Evolutionary conservation across 2,113 vertebrate species (phyloP), one percentile per base, ranked within the genome.

Genomic region (Dipodomys spectabilis): DNA sequence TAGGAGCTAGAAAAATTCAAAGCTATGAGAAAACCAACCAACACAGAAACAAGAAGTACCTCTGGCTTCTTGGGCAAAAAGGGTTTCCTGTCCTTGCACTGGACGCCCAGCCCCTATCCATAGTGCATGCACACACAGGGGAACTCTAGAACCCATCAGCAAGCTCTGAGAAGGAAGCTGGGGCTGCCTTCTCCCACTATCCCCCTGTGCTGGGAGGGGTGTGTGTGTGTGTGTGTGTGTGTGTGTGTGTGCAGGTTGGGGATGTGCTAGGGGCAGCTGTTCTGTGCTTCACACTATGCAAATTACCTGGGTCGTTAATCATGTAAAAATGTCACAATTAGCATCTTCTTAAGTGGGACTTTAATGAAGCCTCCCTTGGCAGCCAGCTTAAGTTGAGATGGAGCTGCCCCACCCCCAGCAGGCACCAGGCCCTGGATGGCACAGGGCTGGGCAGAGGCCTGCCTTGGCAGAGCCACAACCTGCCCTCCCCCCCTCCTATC

Each of bases 271-370:
- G 93, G 96, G 94, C 95, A 96, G 96, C 97, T 97, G 97, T 94
- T 97, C 96, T 94, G 95, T 12, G 96, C 95, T 96, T 95, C 96
- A 97, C 62, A 87, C 96, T 97, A 98, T 98, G 98, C 97, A 98
- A 98, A 98, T 98, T 97, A 97, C 96, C 94, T 97, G 92, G 97
- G 97, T 98, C 97, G 97, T 98, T 98, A 98, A 98, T 98, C 98
- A 98, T 96, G 97, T 97, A 97, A 97, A 98, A 98, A 98, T 98
- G 98, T 98, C 97, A 98, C 97, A 98, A 98, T 98, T 98, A 98
- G 97, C 97, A 98, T 98, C 97, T 98, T 97, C 97, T 98, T 97
- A 97, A 97, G 97, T 97, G 97, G 97, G 96, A 92, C 97, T 97
- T 96, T 98, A 97, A 98, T 98, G 98, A 98, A 97, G 97, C 94